Base-by-base conservation (phyloP, 2,888 invertebrate species). In the Cantharis rufa region DNA sequence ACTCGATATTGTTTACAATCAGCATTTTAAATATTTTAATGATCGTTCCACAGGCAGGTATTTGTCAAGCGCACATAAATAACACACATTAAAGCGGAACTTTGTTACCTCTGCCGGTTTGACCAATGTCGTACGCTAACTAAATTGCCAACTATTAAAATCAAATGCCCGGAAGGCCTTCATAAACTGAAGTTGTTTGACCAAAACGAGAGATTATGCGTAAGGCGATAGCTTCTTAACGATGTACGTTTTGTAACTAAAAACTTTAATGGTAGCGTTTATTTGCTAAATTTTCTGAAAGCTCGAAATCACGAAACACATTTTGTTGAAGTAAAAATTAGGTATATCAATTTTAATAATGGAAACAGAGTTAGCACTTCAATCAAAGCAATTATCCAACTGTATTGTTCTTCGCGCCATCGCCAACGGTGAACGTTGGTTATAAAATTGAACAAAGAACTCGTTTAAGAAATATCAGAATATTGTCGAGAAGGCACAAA, bases 361-460 rank as follows among this genome's bases (percentile, higher is more conserved):
- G 71, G 71, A 75, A 75, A 71, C 75, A 75, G 71, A 75, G 71
- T 75, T 75, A 69, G 75, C 71, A 69, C 75, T 75, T 75, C 75
- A 71, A 75, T 75, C 75, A 75, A 75, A 71, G 71, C 71, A 71
- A 75, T 75, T 71, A 75, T 75, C 66, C 71, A 3, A 62, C 62
- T 16, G 71, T 75, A 75, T 75, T 75, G 71, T 75, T 71, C 68
- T 61, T 71, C 70, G 71, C 75, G 71, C 71, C 68, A 68, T 75
- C 71, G 75, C 68, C 75, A 62, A 71, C 75, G 69, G 75, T 71
- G 75, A 75, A 75, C 62, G 71, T 48, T 69, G 75, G 71, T 66
- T 75, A 62, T 71, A 75, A 75, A 75, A 75, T 75, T 75, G 71
- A 75, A 75, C 75, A 75, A 75, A 75, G 71, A 63, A 75, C 75